Evolutionary conservation across 2,797 vertebrate species (phyloP), one percentile per base, ranked within the genome.

Genomic region (Botia kubotai): DNA sequence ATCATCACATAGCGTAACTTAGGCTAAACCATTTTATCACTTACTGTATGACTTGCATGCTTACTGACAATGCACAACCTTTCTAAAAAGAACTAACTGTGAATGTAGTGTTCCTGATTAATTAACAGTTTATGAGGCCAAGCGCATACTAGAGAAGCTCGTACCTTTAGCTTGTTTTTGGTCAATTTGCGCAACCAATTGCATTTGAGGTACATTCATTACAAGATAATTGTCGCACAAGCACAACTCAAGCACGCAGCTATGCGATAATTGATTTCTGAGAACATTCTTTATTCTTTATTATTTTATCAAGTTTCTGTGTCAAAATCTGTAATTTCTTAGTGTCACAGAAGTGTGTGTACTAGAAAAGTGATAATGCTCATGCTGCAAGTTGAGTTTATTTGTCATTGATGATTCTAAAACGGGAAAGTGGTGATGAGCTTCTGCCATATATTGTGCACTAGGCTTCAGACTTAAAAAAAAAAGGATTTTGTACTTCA

Each of bases 1-100:
- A 72, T 57, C 39, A 70, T 70, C 23, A 43, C 67, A 66, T 72
- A 46, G 21, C 48, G 43, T 48, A 29, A 33, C 21, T 4, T 2
- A 62, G 16, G 36, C 70, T 73, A 43, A 72, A 36, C 58, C 23
- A n/a, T 60, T 55, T 60, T 17, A 52, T 66, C 55, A 80, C 43
- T 58, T 71, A 69, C 29, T 60, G 16, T 70, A 58, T 58, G 50
- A 70, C 29, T 67, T 72, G 60, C 69, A 77, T 68, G 79, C 2
- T 68, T 26, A 7, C 19, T 13, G 29, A 10, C 29, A 23, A 67
- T 73, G 46, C 13, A 80, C 36, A 50, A 10, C 17, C 39, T 26
- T 66, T 66, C 16, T 72, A 48, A 74, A 50, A 36, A 65, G 36
- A 66, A 52, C 77, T 86, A 84, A 84, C 76, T 39, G 46, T 67